Evolutionary conservation across 2,888 invertebrate genomes (phyloP).

Genomic region (Stenoptilia bipunctidactyla): DNA sequence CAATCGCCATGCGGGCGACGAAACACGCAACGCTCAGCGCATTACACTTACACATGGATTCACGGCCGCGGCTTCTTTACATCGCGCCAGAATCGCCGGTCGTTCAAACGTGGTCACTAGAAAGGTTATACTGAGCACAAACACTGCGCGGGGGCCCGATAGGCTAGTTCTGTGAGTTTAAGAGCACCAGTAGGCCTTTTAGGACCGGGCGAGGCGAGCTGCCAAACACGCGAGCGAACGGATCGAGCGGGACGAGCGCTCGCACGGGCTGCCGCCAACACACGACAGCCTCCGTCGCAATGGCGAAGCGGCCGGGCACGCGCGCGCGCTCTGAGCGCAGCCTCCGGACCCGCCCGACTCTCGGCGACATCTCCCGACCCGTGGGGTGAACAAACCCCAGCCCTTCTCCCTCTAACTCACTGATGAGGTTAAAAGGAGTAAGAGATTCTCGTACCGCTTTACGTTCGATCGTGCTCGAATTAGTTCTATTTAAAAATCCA

Average conservation of each 20-base stretch:
- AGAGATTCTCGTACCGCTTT: conserved; percentile 57
- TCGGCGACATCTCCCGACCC: conserved; percentile 45
- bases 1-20: conserved; percentile 41
- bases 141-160: conserved; percentile 61
- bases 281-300: conserved; percentile 69
- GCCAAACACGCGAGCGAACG: conserved; percentile 16
- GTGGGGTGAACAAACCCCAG: conserved; percentile 63
- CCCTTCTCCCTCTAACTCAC: conserved; percentile 63
- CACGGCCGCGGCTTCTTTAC: conserved; percentile 60
- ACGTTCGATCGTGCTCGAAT: conserved; percentile 46
- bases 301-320: conserved; percentile 68
- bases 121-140: conserved; percentile 69
- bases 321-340: conserved; percentile 64
- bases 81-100: conserved; percentile 77
- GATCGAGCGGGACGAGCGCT: conserved; percentile 38
- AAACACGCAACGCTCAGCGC: conserved; percentile 42
- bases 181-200: conserved; percentile 13
- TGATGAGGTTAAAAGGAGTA: conserved; percentile 66
- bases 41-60: conserved; percentile 61
- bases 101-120: conserved; percentile 72
- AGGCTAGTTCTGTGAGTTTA: conserved; percentile 12
- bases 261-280: conserved; percentile 63
- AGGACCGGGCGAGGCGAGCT: conserved; percentile 15
- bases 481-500: conserved; percentile 16
- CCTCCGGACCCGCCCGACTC: conserved; percentile 53